Percentiles rank a stretch among this genome's conserved stretches.
Evolutionary conservation across 2,113 vertebrate genomes (phyloP).

Genomic region (Psittacara wagleri): DNA sequence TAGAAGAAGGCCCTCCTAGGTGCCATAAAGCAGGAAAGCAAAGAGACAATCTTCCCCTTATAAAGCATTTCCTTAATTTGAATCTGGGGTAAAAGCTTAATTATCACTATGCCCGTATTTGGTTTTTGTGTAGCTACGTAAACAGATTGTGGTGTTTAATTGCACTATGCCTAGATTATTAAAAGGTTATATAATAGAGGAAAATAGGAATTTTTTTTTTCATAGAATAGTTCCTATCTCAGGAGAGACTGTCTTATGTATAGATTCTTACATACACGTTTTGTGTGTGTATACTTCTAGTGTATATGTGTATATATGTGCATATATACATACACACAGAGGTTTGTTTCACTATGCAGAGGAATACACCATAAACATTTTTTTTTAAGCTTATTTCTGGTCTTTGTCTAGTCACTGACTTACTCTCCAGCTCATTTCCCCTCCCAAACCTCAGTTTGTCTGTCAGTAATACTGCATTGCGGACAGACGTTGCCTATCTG

Average conservation of each 20-base stretch:
- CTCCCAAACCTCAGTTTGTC: neutral
- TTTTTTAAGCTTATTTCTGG: neutral
- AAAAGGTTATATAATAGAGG: neutral
- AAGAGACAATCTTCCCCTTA: neutral
- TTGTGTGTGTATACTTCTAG: neutral
- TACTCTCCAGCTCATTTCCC: neutral
- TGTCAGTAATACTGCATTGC: neutral
- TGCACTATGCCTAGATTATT: neutral
- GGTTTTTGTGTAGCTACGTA: neutral
- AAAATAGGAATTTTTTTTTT: neutral
- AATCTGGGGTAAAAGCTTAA: conserved; percentile 16
- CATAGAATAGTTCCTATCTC: neutral
- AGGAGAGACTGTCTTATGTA: neutral
- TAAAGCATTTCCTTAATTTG: conserved; percentile 41
- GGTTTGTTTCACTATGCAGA: neutral
- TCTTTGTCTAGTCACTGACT: neutral
- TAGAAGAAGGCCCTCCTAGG: neutral
- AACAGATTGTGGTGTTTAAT: neutral
- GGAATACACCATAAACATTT: neutral
- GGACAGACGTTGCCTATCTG: neutral
- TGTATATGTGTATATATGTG: too few relatives aligned
- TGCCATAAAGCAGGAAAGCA: neutral
- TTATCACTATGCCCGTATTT: neutral
- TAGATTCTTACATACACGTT: neutral
- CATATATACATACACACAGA: rapidly evolving